Base-by-base conservation (phyloP, 1,140 invertebrate genomes). In the Prorops nasuta region DNA sequence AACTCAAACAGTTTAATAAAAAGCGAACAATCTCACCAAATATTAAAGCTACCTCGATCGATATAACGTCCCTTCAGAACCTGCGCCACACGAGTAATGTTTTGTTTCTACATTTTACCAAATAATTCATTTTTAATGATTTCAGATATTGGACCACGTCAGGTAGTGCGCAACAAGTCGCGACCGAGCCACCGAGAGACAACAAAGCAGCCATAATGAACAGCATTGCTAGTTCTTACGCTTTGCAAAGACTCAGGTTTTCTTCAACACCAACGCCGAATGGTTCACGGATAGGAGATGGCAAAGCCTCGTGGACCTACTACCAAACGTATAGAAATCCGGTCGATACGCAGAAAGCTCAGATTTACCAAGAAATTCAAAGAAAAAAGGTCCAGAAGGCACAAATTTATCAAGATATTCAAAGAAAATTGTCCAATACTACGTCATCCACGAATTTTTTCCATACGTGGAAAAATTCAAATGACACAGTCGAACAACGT, bases 191-290 rank as follows among this genome's bases (percentile, higher is more conserved):
- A 1, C 54, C 53, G 0, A 43, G 46, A 3, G 87, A 87, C 57
- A 84, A 88, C 64, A 86, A 88, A 63, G 82, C 86, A 21, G 86
- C 86, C 12, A 81, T 90, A 42, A 73, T 87, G 56, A 83, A 88
- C 67, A 88, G 84, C 66, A 86, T 90, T 43, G 86, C 84, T 1
- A 80, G 85, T 3, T 82, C 84, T 7, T 87, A 87, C 67, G 64
- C 69, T 36, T 36, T 64, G n/a, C 60, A 73, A 31, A 68, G 80
- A 76, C 71, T 80, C 60, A 64, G 74, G 68, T 35, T 60, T 18
- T 67, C 62, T 41, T 4, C 4, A 6, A 73, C 69, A 3, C 58
- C 60, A 28, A 64, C 64, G 0, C 44, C 52, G 18, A 41, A 39
- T 3, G 28, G 1, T 32, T 24, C 17, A 24, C 28, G 40, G 19